phyloP scores from a whole-genome alignment of 2,113 vertebrate genomes.

The Neolamprologus brichardi region DNA sequence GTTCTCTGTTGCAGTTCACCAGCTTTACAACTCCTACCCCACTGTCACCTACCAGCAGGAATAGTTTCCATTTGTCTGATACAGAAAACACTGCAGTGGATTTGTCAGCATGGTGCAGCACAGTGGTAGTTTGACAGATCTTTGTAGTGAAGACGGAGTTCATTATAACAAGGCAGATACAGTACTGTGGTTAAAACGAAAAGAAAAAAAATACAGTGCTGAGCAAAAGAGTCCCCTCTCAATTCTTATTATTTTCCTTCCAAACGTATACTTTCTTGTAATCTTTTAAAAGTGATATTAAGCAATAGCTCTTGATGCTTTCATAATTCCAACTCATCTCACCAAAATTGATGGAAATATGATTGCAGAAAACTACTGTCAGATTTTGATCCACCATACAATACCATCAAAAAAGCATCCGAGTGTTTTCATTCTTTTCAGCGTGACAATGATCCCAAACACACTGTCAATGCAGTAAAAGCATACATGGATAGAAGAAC shows the following conservation, averaged over 20 bases:
- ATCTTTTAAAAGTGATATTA: background rate
- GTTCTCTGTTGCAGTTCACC: background rate
- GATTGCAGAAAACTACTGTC: background rate
- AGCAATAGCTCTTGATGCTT: background rate
- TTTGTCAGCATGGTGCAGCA: background rate
- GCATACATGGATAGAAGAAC: background rate
- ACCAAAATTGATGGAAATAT: background rate
- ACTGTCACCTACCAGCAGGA: background rate
- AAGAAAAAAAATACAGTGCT: background rate
- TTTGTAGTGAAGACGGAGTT: background rate
- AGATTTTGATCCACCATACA: background rate
- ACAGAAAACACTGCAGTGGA: background rate
- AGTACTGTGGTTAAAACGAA: background rate
- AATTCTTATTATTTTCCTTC: background rate
- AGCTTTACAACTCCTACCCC: background rate
- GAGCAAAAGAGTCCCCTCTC: background rate
- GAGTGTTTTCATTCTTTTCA: background rate
- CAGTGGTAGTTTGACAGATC: background rate
- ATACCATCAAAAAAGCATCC: background rate
- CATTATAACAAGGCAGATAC: background rate
- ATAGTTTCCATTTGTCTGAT: background rate
- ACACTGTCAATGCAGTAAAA: background rate
- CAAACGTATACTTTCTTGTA: background rate
- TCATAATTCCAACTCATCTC: background rate
- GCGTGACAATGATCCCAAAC: background rate